Base-by-base conservation (phyloP, 2,113 vertebrate genomes). In the Nesospiza acunhae region DNA sequence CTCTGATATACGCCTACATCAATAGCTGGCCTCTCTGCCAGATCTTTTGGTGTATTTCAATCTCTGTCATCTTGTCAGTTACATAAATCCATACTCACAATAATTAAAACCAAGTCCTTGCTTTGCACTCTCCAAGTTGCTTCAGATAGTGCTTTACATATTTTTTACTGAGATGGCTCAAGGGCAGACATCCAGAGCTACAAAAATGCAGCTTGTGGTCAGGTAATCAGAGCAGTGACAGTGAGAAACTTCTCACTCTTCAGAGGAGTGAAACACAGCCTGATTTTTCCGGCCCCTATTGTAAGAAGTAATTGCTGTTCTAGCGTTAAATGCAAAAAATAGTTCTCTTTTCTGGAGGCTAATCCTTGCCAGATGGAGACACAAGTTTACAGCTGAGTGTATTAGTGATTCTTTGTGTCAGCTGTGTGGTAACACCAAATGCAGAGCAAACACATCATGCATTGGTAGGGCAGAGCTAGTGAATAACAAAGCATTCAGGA, bases 291-390 rank as follows among this genome's bases (percentile, higher is more conserved):
- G 70, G 35, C 5, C 52, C 17, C 75, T 64, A 41, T 62, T 69
- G 30, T 59, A 73, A 94, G n/a, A 86, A 77, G 19, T 77, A 92
- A 89, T 85, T 94, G 60, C 18, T 86, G 14, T 72, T 82, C 73
- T 47, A 84, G 46, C 28, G 78, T 58, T 86, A 87, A 95, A 87
- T 68, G 21, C 31, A 93, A 94, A 95, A 96, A 96, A 13, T 58
- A 64, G 39, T 89, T 87, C 14, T 87, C 39, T 94, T 95, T 96
- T 76, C 74, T 92, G 21, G 26, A 9, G 1, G 17, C 69, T 95
- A 92, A 95, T 91, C 73, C 74, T 62, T 95, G 92, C 70, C 70
- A 91, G 89, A 96, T 84, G 90, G 96, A 95, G 81, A 79, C n/a
- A 49, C 31, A 95, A 92, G 80, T 96, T 93, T 94, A 42, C 44